phyloP scores from a whole-genome alignment of 2,113 vertebrate species.

The Ceyx margarethae region DNA sequence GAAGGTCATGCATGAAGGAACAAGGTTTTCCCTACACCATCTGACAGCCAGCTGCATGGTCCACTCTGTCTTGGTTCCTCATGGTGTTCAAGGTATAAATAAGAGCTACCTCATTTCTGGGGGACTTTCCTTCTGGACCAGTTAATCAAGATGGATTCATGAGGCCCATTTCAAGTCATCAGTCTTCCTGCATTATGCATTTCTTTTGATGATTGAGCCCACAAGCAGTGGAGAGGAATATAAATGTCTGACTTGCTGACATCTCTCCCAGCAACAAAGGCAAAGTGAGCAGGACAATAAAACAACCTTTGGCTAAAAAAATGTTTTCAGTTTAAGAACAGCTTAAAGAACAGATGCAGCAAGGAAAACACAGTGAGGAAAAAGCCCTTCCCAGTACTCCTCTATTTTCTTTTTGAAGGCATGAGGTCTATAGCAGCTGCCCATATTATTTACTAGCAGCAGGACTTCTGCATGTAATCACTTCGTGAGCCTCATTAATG shows the following conservation, averaged over 20 bases:
- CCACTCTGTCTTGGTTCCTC: not conserved
- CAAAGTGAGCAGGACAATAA: not conserved
- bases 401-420: not conserved
- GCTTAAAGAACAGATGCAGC: not conserved
- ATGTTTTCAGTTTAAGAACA: not conserved
- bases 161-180: constrained; percentile 45
- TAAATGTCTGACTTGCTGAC: constrained; percentile 45
- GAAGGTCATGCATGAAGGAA: not conserved
- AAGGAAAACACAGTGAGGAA: not conserved
- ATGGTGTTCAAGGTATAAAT: not conserved
- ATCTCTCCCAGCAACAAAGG: constrained; percentile 2
- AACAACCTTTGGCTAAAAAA: constrained; percentile 37
- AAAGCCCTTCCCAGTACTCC: not conserved
- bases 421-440: not conserved
- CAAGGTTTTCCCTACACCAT: not conserved
- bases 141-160: constrained; percentile 58
- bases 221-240: constrained; percentile 28
- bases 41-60: not conserved
- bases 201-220: constrained; percentile 32
- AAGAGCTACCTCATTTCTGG: not conserved
- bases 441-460: constrained; percentile 18
- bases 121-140: not conserved
- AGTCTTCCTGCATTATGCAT: constrained; percentile 54
- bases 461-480: not conserved
- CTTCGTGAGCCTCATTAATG: not conserved